These are phyloP conservation scores for Synaphobranchus kaupii DNA, from an alignment of 2,797 vertebrate genomes.

Conservation along the genomic window DNA sequence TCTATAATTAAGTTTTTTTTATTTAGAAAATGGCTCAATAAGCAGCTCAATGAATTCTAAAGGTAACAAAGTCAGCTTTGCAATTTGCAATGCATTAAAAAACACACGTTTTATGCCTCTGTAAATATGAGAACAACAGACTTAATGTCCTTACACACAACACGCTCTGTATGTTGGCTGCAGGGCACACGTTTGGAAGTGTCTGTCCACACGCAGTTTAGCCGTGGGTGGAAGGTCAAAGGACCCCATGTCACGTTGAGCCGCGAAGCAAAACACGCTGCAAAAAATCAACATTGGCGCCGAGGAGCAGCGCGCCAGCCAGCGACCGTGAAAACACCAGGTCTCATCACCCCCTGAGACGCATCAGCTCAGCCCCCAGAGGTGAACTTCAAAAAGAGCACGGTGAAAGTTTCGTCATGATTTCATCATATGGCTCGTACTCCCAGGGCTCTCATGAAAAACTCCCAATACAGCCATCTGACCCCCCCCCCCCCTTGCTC, in stretches of 20 bases:
- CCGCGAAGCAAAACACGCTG: conserved; percentile 11
- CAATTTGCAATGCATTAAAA: too few relatives aligned
- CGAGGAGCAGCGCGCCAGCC: not conserved
- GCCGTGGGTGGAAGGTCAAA: conserved; percentile 33
- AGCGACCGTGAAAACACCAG: not conserved
- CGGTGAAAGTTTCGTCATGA: not conserved
- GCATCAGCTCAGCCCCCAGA: not conserved
- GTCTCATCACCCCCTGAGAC: not conserved
- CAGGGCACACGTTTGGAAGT: conserved; percentile 57
- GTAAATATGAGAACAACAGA: not conserved
- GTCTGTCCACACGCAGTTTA: conserved; percentile 48
- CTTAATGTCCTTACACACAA: not conserved
- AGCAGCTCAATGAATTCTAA: too few relatives aligned
- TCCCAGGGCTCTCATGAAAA: not conserved
- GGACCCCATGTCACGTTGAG: not conserved
- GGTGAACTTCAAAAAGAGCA: not conserved
- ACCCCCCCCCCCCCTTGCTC: not conserved
- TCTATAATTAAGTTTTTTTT: not conserved
- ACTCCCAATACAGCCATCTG: not conserved
- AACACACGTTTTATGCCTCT: not conserved
- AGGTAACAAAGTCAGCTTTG: not conserved
- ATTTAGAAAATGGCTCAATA: too few relatives aligned
- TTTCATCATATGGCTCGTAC: not conserved
- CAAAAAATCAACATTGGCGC: not conserved
- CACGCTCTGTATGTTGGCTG: conserved; percentile 24